phyloP scores from a whole-genome alignment of 2,113 vertebrate species.

The Phyllostomus hastatus region DNA sequence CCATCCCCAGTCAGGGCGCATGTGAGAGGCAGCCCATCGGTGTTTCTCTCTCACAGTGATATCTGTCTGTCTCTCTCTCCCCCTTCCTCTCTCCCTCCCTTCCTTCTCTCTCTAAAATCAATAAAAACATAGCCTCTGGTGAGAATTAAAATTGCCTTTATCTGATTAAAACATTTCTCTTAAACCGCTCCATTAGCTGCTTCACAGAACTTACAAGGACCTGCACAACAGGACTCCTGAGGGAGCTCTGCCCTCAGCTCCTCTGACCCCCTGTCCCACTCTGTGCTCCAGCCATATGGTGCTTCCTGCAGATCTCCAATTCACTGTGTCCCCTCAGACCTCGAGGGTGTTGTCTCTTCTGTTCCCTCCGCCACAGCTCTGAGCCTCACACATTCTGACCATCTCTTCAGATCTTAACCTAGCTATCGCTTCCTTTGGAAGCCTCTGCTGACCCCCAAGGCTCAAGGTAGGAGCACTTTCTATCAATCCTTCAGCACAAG shows the following conservation, averaged over 20 bases:
- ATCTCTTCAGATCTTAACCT: not conserved
- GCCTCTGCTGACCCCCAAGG: not conserved
- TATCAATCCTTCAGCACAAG: not conserved
- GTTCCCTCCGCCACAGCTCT: not conserved
- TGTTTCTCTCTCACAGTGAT: no score
- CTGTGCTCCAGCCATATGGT: accelerated
- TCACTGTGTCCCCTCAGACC: not conserved
- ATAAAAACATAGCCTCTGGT: no score
- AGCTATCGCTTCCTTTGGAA: not conserved
- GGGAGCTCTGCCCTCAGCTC: not conserved
- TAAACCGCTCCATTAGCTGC: not conserved
- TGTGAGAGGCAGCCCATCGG: no score
- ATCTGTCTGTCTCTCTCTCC: no score
- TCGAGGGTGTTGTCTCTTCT: not conserved
- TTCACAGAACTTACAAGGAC: not conserved
- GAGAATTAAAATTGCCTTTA: not conserved
- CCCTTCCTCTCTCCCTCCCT: no score
- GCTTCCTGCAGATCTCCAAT: not conserved
- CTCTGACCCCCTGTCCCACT: accelerated
- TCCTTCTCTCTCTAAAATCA: no score
- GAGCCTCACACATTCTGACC: not conserved
- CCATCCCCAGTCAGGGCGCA: no score
- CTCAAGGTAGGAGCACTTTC: not conserved
- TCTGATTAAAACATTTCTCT: not conserved
- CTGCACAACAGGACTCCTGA: accelerated